Evolutionary conservation across 2,113 vertebrate species (phyloP).

Genomic region (Hypanus sabinus): DNA sequence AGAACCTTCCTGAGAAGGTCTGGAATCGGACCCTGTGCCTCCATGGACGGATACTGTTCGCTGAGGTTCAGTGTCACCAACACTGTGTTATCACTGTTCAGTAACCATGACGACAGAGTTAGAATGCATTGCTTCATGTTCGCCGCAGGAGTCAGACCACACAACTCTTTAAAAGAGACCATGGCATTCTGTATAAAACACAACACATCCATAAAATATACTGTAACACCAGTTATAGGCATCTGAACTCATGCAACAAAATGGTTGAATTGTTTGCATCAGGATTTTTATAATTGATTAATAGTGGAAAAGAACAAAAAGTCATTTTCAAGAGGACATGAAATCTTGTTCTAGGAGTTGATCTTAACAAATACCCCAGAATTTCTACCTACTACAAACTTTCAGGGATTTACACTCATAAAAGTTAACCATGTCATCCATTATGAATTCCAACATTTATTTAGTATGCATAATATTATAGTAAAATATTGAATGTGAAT

Average conservation of each 20-base stretch:
- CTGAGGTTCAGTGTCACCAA: conserved; percentile 74
- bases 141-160: conserved; percentile 77
- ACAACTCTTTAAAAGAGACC: conserved; percentile 89
- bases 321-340: not conserved
- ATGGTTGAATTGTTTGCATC: not conserved
- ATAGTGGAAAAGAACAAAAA: not conserved
- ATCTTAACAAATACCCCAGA: not conserved
- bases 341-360: not conserved
- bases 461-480: not conserved
- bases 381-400: not conserved
- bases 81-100: conserved; percentile 71
- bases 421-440: not conserved
- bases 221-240: not conserved
- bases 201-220: not conserved
- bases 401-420: not conserved
- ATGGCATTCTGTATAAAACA: conserved; percentile 67
- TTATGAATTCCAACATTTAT: not conserved
- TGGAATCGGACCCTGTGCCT: conserved; percentile 73
- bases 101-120: conserved; percentile 75
- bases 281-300: not conserved
- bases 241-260: not conserved
- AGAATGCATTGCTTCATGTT: conserved; percentile 92
- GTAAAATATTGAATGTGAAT: not conserved
- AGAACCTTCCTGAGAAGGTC: conserved; percentile 83
- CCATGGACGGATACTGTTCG: conserved; percentile 78